phyloP scores from a whole-genome alignment of 1,140 invertebrate species.

The Bombus sibiricus region DNA sequence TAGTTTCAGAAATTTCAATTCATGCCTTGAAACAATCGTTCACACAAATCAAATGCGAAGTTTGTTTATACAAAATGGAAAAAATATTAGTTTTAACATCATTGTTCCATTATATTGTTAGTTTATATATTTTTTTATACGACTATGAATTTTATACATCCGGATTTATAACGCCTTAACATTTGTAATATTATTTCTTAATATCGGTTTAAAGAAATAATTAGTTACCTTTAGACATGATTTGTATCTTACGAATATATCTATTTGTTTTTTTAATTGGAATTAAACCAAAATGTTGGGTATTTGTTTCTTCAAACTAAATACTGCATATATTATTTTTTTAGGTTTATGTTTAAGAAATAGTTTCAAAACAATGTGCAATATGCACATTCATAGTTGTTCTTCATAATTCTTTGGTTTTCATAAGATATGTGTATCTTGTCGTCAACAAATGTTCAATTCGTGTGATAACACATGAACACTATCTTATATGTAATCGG shows the following conservation, averaged over 20 bases:
- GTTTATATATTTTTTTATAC: background rate
- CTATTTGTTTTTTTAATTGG: background rate
- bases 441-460: background rate
- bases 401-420: background rate
- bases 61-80: background rate
- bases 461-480: constrained; percentile 19
- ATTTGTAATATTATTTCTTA: background rate
- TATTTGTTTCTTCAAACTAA: background rate
- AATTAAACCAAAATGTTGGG: background rate
- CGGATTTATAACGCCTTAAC: background rate
- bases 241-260: background rate
- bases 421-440: background rate
- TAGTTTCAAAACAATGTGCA: background rate
- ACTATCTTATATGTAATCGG: background rate
- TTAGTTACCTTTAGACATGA: background rate
- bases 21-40: background rate
- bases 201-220: background rate
- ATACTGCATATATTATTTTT: background rate
- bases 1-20: background rate
- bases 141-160: background rate
- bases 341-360: background rate
- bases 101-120: background rate
- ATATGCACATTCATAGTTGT: background rate
- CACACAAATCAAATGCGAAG: background rate
- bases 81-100: background rate